Conservation (phyloP, 2,888 invertebrate genomes). For the Protodeltote pygarga region DNA sequence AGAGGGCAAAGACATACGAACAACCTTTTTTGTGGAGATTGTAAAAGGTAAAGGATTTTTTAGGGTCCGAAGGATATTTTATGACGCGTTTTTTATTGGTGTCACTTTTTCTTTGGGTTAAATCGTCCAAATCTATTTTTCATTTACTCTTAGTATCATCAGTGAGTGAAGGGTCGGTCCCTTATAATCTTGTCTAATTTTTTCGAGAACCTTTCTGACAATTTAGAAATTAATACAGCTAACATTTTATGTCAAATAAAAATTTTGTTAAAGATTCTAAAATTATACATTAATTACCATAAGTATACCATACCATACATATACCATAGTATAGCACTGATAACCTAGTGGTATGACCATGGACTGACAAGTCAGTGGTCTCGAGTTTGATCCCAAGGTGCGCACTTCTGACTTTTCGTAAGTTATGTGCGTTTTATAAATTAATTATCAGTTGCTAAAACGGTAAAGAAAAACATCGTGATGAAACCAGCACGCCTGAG, state of each 20-base stretch:
- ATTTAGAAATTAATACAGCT: conserved; percentile 4
- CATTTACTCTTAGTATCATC: conserved; percentile 36
- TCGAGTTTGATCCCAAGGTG: too few species aligned
- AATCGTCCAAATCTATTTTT: conserved; percentile 44
- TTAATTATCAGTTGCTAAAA: too few species aligned
- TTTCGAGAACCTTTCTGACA: conserved; percentile 9
- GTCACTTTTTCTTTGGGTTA: conserved; percentile 36
- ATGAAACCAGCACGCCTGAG: too few species aligned
- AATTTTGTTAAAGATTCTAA: background rate
- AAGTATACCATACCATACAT: too few species aligned
- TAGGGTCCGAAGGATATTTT: conserved; percentile 43
- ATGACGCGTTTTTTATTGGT: conserved; percentile 46
- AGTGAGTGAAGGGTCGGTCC: conserved; percentile 15
- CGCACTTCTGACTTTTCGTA: too few species aligned
- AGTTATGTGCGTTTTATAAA: too few species aligned
- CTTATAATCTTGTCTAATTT: conserved; percentile 34
- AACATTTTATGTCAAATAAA: background rate
- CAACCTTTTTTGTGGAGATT: conserved; percentile 48
- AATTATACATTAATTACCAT: background rate
- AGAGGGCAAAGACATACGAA: conserved; percentile 36
- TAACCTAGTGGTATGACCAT: too few species aligned
- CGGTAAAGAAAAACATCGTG: too few species aligned
- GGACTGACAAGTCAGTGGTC: too few species aligned
- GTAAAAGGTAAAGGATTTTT: conserved; percentile 48
- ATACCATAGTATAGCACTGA: too few species aligned